phyloP scores from a whole-genome alignment of 1,140 invertebrate species.

The Tigriopus japonicus region DNA sequence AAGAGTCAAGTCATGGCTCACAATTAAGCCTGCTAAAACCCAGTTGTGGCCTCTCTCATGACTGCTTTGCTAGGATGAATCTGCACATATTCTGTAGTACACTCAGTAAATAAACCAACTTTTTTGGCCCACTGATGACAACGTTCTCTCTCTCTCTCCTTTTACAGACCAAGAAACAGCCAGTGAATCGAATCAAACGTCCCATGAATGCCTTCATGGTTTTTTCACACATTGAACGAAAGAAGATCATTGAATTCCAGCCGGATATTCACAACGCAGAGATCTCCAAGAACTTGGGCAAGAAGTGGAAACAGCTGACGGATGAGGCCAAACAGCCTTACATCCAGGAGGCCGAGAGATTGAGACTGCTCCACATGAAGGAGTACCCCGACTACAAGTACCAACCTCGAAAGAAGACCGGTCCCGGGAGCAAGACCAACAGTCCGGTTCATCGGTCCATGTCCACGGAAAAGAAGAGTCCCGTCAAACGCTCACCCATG shows the following conservation, averaged over 20 bases:
- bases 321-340: constrained; percentile 75
- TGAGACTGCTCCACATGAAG: constrained; percentile 71
- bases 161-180: constrained; percentile 17
- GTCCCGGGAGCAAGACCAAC: constrained; percentile 1
- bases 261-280: constrained; percentile 92
- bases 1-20: neutral
- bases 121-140: neutral
- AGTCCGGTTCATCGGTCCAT: neutral
- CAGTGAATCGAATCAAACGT: constrained; percentile 22
- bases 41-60: neutral
- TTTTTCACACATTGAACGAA: constrained; percentile 53
- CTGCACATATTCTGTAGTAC: neutral
- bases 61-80: neutral
- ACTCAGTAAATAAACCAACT: neutral
- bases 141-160: neutral
- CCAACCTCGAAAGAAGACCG: constrained; percentile 69
- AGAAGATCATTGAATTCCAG: constrained; percentile 74
- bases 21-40: neutral
- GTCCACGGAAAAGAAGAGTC: neutral
- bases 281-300: constrained; percentile 76
- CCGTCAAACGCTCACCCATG: neutral
- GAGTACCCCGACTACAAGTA: constrained; percentile 98
- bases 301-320: constrained; percentile 64
- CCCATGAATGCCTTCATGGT: constrained; percentile 15
- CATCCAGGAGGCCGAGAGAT: constrained; percentile 74